Conservation (phyloP, 1,140 invertebrate species). For the Lutraria rhynchaena region DNA sequence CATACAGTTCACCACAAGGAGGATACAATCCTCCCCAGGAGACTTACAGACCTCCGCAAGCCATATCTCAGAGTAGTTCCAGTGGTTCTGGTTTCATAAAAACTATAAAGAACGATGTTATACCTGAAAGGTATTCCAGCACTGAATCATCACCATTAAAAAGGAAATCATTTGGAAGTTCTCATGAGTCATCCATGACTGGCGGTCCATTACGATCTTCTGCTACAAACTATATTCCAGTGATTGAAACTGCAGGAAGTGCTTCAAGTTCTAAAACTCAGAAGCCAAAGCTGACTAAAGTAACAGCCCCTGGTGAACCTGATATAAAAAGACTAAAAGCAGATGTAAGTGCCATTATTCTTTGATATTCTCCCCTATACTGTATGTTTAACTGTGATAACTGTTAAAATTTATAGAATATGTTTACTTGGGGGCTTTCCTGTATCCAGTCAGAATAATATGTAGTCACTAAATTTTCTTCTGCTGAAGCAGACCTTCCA, state of each 20-base stretch:
- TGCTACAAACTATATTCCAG: conserved; percentile 29
- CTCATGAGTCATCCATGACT: neutral
- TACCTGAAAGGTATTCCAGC: neutral
- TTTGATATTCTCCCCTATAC: too few species aligned
- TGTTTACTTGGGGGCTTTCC: too few species aligned
- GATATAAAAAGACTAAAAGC: conserved; percentile 8
- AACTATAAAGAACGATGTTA: conserved; percentile 42
- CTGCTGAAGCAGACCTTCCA: too few species aligned
- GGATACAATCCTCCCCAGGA: conserved; percentile 5
- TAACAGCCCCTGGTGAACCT: conserved; percentile 33
- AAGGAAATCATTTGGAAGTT: conserved; percentile 22
- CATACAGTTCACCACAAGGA: neutral
- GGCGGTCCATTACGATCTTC: conserved; percentile 22
- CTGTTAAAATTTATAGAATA: too few species aligned
- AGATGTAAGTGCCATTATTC: neutral
- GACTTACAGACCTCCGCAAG: neutral
- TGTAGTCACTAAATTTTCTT: too few species aligned
- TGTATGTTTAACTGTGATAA: too few species aligned
- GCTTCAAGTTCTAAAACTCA: neutral
- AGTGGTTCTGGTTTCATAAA: neutral
- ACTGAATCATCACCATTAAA: conserved; percentile 29
- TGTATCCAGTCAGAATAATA: too few species aligned
- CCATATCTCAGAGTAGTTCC: neutral
- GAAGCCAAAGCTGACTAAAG: conserved; percentile 34
- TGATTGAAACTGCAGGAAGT: conserved; percentile 33